Evolutionary conservation across 2,113 vertebrate genomes (phyloP).

Genomic region (Psammodynastes pulverulentus): DNA sequence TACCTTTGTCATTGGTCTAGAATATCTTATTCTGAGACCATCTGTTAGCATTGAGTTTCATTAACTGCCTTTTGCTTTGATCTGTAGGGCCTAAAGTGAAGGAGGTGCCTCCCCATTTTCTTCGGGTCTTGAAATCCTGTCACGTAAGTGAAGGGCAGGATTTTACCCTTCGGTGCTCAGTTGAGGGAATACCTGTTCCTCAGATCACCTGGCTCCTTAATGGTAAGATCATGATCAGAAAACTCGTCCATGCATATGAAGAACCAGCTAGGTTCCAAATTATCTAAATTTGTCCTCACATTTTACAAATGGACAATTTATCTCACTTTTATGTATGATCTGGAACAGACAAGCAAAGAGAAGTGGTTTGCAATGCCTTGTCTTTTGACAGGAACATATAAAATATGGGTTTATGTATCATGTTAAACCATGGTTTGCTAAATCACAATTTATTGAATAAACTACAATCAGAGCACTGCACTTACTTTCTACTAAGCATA

Average conservation of each 20-base stretch:
- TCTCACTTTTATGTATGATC: not conserved
- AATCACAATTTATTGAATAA: not conserved
- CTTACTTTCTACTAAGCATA: not conserved
- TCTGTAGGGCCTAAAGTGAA: conserved; percentile 58
- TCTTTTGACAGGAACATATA: not conserved
- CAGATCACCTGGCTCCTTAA: conserved; percentile 80
- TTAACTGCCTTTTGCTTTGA: conserved; percentile 5
- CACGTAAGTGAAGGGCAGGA: conserved; percentile 77
- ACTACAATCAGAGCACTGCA: not conserved
- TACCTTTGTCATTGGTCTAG: not conserved
- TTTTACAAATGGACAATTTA: not conserved
- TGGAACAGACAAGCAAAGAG: not conserved
- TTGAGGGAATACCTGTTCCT: conserved; percentile 72
- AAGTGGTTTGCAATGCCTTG: not conserved
- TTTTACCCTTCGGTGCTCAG: conserved; percentile 75
- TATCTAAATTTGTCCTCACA: not conserved
- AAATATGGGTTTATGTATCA: not conserved
- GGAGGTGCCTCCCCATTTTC: conserved; percentile 72
- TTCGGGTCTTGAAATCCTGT: conserved; percentile 70
- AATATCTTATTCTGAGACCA: not conserved
- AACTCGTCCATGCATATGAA: not conserved
- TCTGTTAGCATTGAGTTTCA: not conserved
- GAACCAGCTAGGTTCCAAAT: accelerated
- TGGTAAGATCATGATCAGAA: conserved; percentile 68
- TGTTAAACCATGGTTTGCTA: not conserved